These are phyloP conservation scores for Pseudochromis fuscus DNA, from an alignment of 2,797 vertebrate genomes.

Conservation along the genomic window DNA sequence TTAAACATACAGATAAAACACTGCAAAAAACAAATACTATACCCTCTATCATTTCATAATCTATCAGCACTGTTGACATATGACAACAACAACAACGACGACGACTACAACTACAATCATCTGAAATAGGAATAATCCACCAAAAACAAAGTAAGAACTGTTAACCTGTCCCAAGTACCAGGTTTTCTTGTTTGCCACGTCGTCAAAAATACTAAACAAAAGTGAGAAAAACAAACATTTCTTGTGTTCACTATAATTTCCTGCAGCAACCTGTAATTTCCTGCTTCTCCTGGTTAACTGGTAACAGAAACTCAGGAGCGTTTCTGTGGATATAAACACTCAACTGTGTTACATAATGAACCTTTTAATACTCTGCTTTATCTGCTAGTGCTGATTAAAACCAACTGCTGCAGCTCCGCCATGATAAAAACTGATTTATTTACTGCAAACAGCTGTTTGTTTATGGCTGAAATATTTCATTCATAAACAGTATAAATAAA, in stretches of 20 bases:
- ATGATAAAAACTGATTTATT: not conserved
- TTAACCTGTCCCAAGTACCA: not conserved
- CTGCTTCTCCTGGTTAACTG: slow-evolving; percentile 37
- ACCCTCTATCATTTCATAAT: too few species aligned
- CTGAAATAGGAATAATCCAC: not conserved
- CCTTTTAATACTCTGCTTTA: slow-evolving; percentile 18
- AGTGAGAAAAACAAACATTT: slow-evolving; percentile 64
- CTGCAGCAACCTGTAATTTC: slow-evolving; percentile 57
- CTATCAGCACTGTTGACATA: too few species aligned
- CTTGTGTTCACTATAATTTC: slow-evolving; percentile 60
- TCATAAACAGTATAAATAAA: slow-evolving; percentile 22
- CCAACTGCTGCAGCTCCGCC: not conserved
- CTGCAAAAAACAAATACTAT: too few species aligned
- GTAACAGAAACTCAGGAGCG: slow-evolving; percentile 21
- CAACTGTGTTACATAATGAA: slow-evolving; percentile 62
- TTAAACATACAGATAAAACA: too few species aligned
- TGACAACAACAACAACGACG: not conserved
- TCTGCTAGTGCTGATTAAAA: not conserved
- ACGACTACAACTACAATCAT: not conserved
- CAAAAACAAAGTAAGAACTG: slow-evolving; percentile 12
- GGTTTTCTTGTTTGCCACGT: slow-evolving; percentile 43
- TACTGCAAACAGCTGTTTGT: not conserved
- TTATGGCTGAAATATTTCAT: not conserved
- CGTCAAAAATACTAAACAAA: slow-evolving; percentile 42
- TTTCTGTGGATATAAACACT: slow-evolving; percentile 13